These are phyloP conservation scores for Fopius arisanus DNA, from an alignment of 1,140 invertebrate genomes.

Conservation along the genomic window DNA sequence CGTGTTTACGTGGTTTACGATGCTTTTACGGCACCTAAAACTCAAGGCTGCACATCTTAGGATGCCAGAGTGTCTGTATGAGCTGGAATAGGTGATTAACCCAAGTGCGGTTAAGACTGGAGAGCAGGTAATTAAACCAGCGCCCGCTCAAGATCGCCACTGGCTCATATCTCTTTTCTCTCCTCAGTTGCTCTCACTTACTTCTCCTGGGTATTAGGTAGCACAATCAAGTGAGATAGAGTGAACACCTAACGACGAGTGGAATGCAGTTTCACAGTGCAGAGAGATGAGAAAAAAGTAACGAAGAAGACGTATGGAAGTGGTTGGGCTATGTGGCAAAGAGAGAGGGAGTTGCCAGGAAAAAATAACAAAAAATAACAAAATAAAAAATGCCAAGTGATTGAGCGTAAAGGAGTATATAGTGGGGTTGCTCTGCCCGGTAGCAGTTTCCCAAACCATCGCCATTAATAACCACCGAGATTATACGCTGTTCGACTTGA, in stretches of 20 bases:
- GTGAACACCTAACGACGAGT: constrained; percentile 10
- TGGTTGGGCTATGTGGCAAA: not conserved
- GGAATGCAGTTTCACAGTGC: constrained; percentile 28
- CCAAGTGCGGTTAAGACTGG: constrained; percentile 18
- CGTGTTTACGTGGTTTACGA: not conserved
- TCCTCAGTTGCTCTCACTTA: not conserved
- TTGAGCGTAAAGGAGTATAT: not conserved
- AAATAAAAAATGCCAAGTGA: constrained; percentile 9
- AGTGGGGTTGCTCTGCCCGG: constrained; percentile 26
- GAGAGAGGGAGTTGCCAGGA: not conserved
- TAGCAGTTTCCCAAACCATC: constrained; percentile 33
- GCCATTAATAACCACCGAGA: constrained; percentile 32
- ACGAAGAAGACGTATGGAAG: not conserved
- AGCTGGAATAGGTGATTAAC: constrained; percentile 26
- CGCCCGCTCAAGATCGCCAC: constrained; percentile 19
- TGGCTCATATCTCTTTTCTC: not conserved
- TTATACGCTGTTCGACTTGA: constrained; percentile 23
- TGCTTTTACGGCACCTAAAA: not conserved
- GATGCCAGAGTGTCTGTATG: constrained; percentile 19
- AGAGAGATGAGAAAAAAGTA: constrained; percentile 14
- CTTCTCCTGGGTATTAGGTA: not conserved
- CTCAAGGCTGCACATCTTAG: not conserved
- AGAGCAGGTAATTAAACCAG: constrained; percentile 28
- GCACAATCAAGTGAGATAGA: not conserved
- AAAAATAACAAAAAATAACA: constrained; percentile 2